phyloP scores from a whole-genome alignment of 2,888 invertebrate genomes.

The Chydorus sphaericus region DNA sequence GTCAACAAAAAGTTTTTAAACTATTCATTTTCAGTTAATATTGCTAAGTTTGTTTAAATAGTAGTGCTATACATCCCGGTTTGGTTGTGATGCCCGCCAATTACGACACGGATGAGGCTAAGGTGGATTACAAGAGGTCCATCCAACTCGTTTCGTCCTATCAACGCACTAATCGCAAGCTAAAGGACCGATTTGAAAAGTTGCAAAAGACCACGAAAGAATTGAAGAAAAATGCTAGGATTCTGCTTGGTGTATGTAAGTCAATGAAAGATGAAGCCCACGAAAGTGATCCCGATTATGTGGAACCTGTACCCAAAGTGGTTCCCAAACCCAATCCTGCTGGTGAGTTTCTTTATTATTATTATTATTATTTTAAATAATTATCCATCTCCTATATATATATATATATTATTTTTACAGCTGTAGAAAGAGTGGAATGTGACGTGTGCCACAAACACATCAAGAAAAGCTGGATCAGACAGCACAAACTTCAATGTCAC shows the following conservation, averaged over 20 bases:
- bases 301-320: too few species aligned
- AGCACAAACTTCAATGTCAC: not conserved
- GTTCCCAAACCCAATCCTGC: too few species aligned
- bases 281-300: not conserved
- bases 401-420: not conserved
- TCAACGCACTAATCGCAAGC: not conserved
- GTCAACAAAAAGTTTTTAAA: too few species aligned
- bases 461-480: slow-evolving; percentile 4
- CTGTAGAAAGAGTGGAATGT: not conserved
- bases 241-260: not conserved
- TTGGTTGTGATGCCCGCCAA: too few species aligned
- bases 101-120: not conserved
- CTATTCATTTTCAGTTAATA: slow-evolving; percentile 4
- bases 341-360: too few species aligned
- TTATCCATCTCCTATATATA: too few species aligned
- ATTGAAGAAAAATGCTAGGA: not conserved
- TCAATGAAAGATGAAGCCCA: not conserved
- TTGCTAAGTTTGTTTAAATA: too few species aligned
- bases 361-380: too few species aligned
- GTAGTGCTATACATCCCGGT: too few species aligned
- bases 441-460: not conserved
- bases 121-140: not conserved
- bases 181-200: not conserved
- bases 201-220: not conserved
- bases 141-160: not conserved